Base-by-base conservation (phyloP, 2,888 invertebrate genomes). In the Megamerina dolium region DNA sequence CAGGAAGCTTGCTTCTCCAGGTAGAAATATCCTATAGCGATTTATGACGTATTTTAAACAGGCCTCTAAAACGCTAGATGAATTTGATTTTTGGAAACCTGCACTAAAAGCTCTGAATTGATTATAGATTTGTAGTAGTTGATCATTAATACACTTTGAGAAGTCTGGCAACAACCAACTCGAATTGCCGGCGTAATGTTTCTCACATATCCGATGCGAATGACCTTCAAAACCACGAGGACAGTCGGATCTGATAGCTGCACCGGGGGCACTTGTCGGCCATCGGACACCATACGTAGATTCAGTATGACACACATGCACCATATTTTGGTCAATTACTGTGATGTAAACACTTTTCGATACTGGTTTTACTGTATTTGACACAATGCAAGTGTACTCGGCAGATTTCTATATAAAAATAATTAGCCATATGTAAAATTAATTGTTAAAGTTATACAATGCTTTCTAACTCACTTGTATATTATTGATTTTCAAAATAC, bases 101-200 rank as follows among this genome's bases (percentile, higher is more conserved):
- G 67, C 65, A 32, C 65, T 64, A 8, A 72, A 51, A 3, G 70
- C 66, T 3, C 64, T 59, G 53, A 70, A 72, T 51, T 80, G 77
- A 55, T 79, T 76, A 59, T 81, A 81, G 50, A 82, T 79, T 55
- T 77, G 71, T 39, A 77, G 69, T 21, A 86, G 65, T 2, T 80
- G 76, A 56, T 82, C 79, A 20, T 82, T 78, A 18, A 83, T 73
- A 61, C 89, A 89, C 16, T 75, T 75, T 2, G 86, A 84, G 62
- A 86, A 88, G 64, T 88, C 85, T 1, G 88, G 84, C 33, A 76
- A 68, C 55, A 79, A 77, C 89, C 89, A 89, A 50, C 79, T 79
- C 1, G 85, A 82, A 17, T 78, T 80, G 26, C 78, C 79, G 13
- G 77, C 73, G 55, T 80, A 79, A 26, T 74, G 73, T 56, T 82